Evolutionary conservation across 1,140 invertebrate genomes (phyloP).

Genomic region (Vollenhovia emeryi): DNA sequence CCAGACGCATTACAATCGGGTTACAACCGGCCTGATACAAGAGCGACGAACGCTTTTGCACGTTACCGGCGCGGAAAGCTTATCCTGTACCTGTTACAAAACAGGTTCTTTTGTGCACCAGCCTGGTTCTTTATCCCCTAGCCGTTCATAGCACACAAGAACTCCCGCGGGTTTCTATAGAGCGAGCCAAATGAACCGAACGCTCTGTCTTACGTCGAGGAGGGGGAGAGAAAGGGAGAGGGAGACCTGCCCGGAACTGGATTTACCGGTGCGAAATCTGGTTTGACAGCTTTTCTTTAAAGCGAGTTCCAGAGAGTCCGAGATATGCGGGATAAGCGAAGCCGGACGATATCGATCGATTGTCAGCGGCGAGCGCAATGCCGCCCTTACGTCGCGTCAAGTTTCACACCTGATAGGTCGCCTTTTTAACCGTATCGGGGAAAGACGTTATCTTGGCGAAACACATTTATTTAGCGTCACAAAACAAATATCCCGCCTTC

Average conservation of each 20-base stretch:
- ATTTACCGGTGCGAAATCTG: conserved; percentile 47
- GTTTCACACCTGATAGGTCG: not conserved
- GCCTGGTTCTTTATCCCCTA: conserved; percentile 31
- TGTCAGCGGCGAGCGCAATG: not conserved
- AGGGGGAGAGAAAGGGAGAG: not conserved
- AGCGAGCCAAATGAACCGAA: conserved; percentile 38
- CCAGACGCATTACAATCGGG: conserved; percentile 31
- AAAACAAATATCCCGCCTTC: not conserved
- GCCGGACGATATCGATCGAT: conserved; percentile 22
- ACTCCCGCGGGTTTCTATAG: conserved; percentile 32
- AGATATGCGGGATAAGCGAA: not conserved
- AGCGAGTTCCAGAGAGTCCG: conserved; percentile 22
- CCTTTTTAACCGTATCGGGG: not conserved
- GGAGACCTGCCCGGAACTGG: conserved; percentile 47
- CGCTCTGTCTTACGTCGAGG: conserved; percentile 40
- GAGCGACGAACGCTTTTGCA: conserved; percentile 16
- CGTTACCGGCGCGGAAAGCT: conserved; percentile 19
- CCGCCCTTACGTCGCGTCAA: not conserved
- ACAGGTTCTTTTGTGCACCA: conserved; percentile 62
- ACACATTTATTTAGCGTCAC: not conserved
- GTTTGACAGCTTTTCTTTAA: conserved; percentile 45
- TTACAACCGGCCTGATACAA: not conserved
- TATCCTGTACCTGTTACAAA: conserved; percentile 62
- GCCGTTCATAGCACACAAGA: conserved; percentile 9
- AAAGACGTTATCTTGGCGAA: not conserved